Conservation (phyloP, 2,113 vertebrate genomes). For the Sinocyclocheilus maitianheensis region DNA sequence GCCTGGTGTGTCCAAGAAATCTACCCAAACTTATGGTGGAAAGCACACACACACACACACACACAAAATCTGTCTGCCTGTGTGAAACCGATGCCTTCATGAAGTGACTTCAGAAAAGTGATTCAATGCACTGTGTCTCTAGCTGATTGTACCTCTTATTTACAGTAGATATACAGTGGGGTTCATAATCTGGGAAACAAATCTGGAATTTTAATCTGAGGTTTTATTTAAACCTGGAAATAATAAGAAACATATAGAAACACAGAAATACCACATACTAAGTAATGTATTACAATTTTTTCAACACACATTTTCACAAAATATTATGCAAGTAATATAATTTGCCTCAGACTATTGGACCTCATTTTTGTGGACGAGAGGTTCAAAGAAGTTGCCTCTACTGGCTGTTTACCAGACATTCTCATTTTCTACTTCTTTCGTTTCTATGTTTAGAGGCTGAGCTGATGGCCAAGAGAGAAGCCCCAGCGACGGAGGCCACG, state of each 20-base stretch:
- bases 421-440: not conserved
- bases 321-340: not conserved
- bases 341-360: not conserved
- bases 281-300: no score
- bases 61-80: not conserved
- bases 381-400: not conserved
- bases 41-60: constrained; percentile 12
- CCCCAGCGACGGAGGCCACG: constrained; percentile 83
- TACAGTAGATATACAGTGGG: not conserved
- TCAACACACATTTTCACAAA: not conserved
- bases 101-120: not conserved
- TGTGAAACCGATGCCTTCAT: not conserved
- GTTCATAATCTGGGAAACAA: not conserved
- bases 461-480: constrained; percentile 73
- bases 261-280: not conserved
- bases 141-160: not conserved
- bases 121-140: not conserved
- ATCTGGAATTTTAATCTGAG: not conserved
- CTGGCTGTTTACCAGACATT: not conserved
- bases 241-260: not conserved
- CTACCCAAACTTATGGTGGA: not conserved
- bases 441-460: constrained; percentile 69
- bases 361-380: not conserved
- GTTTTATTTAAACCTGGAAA: not conserved
- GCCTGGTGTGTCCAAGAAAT: constrained; percentile 18